Evolutionary conservation across 2,888 invertebrate genomes (phyloP).

Genomic region (Acanthococcus lagerstroemiae): DNA sequence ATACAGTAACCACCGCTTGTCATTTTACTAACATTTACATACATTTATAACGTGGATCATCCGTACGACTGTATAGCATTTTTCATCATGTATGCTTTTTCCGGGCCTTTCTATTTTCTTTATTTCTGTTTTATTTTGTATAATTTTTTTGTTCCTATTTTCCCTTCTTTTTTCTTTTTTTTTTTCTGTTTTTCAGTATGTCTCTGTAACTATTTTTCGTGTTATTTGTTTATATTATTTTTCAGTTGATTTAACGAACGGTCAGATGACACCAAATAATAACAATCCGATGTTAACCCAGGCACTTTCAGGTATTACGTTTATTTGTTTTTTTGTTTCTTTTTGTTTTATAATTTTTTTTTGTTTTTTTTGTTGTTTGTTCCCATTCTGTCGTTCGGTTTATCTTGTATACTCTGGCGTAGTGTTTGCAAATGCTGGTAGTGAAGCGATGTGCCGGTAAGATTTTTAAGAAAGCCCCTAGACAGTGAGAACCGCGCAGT

Average conservation of each 20-base stretch:
- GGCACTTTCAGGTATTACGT: constrained; percentile 75
- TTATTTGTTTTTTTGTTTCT: constrained; percentile 2
- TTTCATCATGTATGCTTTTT: no score
- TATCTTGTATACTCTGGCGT: no score
- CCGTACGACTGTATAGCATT: constrained; percentile 12
- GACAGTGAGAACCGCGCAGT: no score
- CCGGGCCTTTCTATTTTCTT: constrained; percentile 20
- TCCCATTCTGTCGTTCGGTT: no score
- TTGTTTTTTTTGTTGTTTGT: neutral
- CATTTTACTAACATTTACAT: constrained; percentile 34
- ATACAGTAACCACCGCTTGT: constrained; percentile 32
- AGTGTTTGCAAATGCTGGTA: no score
- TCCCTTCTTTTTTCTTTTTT: neutral
- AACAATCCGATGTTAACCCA: constrained; percentile 91
- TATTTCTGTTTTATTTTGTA: constrained; percentile 8
- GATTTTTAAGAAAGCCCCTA: no score
- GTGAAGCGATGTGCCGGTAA: no score
- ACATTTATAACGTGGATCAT: constrained; percentile 29
- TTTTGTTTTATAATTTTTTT: constrained; percentile 7
- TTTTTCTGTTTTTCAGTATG: constrained; percentile 3
- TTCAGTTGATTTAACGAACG: constrained; percentile 91
- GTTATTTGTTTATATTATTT: constrained; percentile 38
- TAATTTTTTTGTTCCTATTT: constrained; percentile 6
- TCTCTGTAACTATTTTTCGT: constrained; percentile 25
- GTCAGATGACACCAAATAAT: constrained; percentile 91